These are phyloP conservation scores for Rhodinocichla rosea DNA, from an alignment of 2,113 vertebrate species.

Conservation along the genomic window DNA sequence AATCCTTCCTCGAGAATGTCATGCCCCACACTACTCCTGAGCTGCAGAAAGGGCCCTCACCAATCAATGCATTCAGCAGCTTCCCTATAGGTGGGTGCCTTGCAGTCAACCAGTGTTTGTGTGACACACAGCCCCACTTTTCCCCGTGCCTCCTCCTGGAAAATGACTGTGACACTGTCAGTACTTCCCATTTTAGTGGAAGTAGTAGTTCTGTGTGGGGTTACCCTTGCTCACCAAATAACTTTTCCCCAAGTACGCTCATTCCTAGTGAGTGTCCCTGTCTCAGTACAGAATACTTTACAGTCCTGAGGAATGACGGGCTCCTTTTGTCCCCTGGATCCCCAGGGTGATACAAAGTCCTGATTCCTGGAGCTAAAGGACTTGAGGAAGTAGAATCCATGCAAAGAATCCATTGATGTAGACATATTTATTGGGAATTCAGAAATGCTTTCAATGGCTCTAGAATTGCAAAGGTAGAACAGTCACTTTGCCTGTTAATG, in stretches of 20 bases:
- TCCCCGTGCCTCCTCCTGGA: background rate
- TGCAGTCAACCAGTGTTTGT: background rate
- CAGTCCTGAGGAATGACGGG: background rate
- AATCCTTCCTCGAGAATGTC: conserved; percentile 90
- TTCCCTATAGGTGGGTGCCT: conserved; percentile 89
- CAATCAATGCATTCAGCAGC: conserved; percentile 88
- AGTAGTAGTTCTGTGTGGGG: background rate
- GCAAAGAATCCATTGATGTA: background rate
- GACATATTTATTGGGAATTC: background rate
- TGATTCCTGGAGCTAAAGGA: background rate
- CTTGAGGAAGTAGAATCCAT: background rate
- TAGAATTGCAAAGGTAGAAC: background rate
- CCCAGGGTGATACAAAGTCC: background rate
- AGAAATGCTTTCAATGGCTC: background rate
- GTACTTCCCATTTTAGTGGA: background rate
- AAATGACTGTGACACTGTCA: background rate
- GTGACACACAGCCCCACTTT: background rate
- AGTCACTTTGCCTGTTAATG: background rate
- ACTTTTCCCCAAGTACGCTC: background rate
- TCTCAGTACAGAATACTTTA: background rate
- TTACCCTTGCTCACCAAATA: background rate
- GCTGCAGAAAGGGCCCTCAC: conserved; percentile 88
- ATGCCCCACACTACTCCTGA: conserved; percentile 86
- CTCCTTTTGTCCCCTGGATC: background rate
- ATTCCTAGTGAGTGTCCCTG: background rate